Evolutionary conservation across 2,888 invertebrate genomes (phyloP), one percentile per base, ranked within the genome.

Genomic region (Lochmaea capreae): DNA sequence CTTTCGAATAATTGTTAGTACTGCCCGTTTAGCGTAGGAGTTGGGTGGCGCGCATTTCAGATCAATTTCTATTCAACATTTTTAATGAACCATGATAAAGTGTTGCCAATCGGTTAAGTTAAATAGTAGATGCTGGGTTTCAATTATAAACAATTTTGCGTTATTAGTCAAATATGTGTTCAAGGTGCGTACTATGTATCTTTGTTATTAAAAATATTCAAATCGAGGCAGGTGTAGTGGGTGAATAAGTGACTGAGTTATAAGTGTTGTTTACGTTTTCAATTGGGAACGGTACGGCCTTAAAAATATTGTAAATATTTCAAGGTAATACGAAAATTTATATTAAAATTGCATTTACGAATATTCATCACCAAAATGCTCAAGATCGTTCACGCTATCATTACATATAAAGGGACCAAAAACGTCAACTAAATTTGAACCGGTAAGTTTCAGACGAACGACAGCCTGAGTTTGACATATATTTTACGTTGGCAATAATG

Each of bases 81-180:
- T 68, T 68, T 68, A 68, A 68, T 68, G 61, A 68, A 68, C 61
- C 18, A 68, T 62, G 68, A 68, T 68, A 61, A 52, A 68, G 52
- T 39, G 68, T 68, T 33, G 39, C 68, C 46, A 68, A 68, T 68
- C 52, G 49, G 61, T 68, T 68, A 61, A 68, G 59, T 61, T 46
- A 52, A 66, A 66, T 66, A 18, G 16, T 66, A 57, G 54, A 66
- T 39, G 39, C 16, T 12, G 18, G 12, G 54, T 43, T 67, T 59
- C 59, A 33, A 33, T 33, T 59, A 59, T 14, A n/a, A 59, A 58
- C 22, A 67, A 43, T 58, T 67, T 67, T 43, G 14, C 43, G 39
- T 59, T 39, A 67, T 67, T 67, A 58, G 14, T 11, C 42, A 59
- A 67, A 6, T 67, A 58, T 43, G 43, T 59, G n/a, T 22, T 58